Evolutionary conservation across 2,113 vertebrate species (phyloP), one percentile per base, ranked within the genome.

Genomic region (Protomyctophum bolini): DNA sequence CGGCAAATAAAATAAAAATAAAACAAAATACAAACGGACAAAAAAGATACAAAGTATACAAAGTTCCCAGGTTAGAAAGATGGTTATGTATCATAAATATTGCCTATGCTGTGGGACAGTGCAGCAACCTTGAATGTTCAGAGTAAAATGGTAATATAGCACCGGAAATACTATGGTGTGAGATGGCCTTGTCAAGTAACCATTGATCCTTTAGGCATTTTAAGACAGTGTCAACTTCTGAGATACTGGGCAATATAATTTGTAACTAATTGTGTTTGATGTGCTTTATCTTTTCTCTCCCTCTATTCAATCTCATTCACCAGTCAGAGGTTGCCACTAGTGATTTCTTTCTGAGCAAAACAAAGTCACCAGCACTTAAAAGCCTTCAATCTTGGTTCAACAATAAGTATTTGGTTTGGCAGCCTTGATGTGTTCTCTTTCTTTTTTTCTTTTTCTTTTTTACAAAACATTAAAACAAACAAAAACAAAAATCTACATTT

Each of bases 51-150:
- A 85, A 91, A 89, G 93, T 87, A 93, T 92, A 92, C 91, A 84
- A 89, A 92, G 82, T 90, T 93, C 90, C 76, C 92, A 80, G 58
- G 86, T 80, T 91, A 87, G 90, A 92, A 89, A 61, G 90, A 90
- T 90, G 94, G 84, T 91, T 91, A 86, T 59, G 90, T 91, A 88
- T 92, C 90, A 93, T 92, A 94, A 94, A 93, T 91, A 92, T 52
- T 15, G 83, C 66, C 82, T 66, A 75, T 91, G 90, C 91, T 80
- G 87, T 89, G 68, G 50, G 29, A 86, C 92, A 94, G 94, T 92
- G 92, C 92, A 92, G 88, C 70, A 88, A 90, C 82, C 72, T 82
- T 76, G 61, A 80, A 89, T 80, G 58, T 85, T 90, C 15, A 48
- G 75, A 84, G 68, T 76, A 28, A 73, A 52, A 73, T 72, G 47